These are phyloP conservation scores for Troilus luridus DNA, from an alignment of 2,888 invertebrate species.

Conservation along the genomic window DNA sequence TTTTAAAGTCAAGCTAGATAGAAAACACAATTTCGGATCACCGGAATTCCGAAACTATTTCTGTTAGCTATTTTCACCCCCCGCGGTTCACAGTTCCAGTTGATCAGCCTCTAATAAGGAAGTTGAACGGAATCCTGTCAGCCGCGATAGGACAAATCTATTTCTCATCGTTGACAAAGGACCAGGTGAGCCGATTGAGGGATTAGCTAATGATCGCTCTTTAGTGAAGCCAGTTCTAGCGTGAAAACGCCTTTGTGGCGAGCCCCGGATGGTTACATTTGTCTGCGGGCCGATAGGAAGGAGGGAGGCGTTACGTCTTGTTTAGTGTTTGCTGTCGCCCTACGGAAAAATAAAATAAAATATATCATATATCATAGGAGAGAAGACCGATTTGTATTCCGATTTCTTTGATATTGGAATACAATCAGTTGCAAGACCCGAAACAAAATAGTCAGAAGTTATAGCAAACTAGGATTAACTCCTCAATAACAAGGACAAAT, in stretches of 20 bases:
- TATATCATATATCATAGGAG: too few species aligned
- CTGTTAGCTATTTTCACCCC: not conserved
- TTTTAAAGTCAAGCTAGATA: not conserved
- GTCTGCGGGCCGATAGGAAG: slow-evolving; percentile 8
- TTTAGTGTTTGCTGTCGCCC: not conserved
- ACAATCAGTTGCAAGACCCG: too few species aligned
- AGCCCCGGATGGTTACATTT: slow-evolving; percentile 1
- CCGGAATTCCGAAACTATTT: not conserved
- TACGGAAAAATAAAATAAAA: not conserved
- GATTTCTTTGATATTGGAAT: too few species aligned
- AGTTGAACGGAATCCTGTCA: not conserved
- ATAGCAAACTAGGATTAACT: too few species aligned
- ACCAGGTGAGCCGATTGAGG: slow-evolving; percentile 52
- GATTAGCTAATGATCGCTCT: slow-evolving; percentile 53
- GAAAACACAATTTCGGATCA: not conserved
- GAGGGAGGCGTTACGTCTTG: not conserved
- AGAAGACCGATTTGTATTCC: too few species aligned
- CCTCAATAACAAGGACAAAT: too few species aligned
- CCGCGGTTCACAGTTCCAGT: not conserved
- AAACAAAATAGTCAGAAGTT: too few species aligned
- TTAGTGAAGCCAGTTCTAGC: not conserved
- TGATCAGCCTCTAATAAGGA: slow-evolving; percentile 20
- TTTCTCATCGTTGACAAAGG: slow-evolving; percentile 19
- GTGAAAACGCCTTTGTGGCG: slow-evolving; percentile 48
- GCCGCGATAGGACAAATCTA: not conserved